These are phyloP conservation scores for Sporophila hypoxantha DNA, from an alignment of 2,113 vertebrate species.

Conservation along the genomic window DNA sequence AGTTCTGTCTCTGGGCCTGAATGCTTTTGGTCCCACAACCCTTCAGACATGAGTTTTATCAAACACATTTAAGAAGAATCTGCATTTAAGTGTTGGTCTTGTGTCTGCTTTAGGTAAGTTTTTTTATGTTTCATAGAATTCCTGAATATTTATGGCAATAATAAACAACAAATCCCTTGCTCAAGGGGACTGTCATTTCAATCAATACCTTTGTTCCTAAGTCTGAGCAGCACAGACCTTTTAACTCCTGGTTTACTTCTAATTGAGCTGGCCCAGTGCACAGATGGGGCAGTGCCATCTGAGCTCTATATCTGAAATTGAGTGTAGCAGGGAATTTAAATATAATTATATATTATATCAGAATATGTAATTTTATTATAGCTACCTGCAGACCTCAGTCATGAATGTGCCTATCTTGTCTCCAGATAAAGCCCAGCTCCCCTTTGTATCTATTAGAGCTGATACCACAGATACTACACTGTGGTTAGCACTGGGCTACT, in stretches of 20 bases:
- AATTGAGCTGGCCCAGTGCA: not conserved
- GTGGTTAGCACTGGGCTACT: not conserved
- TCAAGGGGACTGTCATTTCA: not conserved
- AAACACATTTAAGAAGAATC: not conserved
- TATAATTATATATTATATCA: not conserved
- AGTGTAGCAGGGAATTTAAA: not conserved
- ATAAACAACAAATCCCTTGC: not conserved
- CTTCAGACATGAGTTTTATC: not conserved
- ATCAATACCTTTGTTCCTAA: not conserved
- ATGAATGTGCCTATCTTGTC: not conserved
- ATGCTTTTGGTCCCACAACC: not conserved
- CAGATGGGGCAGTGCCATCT: not conserved
- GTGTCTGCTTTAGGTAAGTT: not conserved
- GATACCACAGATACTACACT: no score
- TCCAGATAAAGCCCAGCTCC: not conserved
- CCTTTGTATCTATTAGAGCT: not conserved
- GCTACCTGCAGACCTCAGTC: not conserved
- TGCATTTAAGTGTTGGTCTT: not conserved
- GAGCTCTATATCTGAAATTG: not conserved
- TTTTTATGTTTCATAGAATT: not conserved
- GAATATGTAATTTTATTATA: not conserved
- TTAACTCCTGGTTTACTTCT: not conserved
- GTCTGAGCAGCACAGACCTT: not conserved
- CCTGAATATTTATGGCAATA: not conserved
- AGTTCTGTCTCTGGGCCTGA: not conserved